Evolutionary conservation across 2,888 invertebrate species (phyloP).

Genomic region (Cerastis leucographa): DNA sequence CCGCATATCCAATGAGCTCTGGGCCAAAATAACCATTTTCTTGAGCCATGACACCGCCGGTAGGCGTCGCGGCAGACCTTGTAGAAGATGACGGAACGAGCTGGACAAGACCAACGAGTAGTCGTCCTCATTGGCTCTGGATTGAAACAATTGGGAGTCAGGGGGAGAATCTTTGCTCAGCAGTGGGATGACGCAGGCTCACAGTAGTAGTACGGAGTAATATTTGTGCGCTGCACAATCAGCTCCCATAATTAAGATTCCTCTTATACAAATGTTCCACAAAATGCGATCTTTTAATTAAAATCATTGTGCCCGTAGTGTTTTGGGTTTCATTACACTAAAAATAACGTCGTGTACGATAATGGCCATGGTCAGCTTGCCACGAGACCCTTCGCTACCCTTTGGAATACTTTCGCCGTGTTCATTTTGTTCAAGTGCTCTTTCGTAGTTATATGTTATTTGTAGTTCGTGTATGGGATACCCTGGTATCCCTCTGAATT

Average conservation of each 20-base stretch:
- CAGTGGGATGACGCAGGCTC: too few species aligned
- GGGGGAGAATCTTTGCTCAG: too few species aligned
- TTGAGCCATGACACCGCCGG: too few species aligned
- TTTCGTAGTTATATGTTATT: constrained; percentile 45
- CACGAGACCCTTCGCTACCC: constrained; percentile 41
- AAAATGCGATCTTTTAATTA: constrained; percentile 7
- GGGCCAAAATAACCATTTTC: too few species aligned
- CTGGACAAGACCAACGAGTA: too few species aligned
- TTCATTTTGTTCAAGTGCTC: constrained; percentile 67
- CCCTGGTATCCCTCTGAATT: constrained; percentile 3
- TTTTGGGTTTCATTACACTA: constrained; percentile 10
- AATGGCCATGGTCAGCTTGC: constrained; percentile 22
- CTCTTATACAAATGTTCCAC: neutral
- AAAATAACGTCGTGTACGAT: constrained; percentile 28
- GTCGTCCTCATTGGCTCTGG: too few species aligned
- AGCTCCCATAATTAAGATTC: neutral
- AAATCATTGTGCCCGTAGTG: neutral
- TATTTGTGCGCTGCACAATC: neutral
- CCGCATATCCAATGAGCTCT: too few species aligned
- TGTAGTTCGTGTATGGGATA: neutral
- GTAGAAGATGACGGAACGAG: too few species aligned
- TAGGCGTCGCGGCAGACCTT: too few species aligned
- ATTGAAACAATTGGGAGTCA: too few species aligned
- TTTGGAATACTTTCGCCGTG: constrained; percentile 60
- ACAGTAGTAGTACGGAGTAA: neutral